A percentile compares a stretch with the other conserved stretches of the same genome.
Conservation (phyloP, 2,797 vertebrate genomes). For the Cyclopterus lumpus region DNA sequence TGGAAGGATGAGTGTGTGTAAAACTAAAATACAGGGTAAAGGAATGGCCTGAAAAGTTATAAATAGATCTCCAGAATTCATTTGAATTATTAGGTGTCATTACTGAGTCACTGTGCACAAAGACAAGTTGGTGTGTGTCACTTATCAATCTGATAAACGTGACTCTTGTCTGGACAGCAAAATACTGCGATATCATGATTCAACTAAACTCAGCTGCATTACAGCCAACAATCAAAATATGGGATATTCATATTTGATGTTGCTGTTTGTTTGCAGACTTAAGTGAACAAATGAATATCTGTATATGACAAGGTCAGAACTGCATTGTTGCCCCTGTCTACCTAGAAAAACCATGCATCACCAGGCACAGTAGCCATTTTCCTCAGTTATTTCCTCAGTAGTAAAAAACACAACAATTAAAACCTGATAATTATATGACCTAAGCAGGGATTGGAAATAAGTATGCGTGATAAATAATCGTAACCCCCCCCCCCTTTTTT, state of each 20-base stretch:
- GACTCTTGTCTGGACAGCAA: neutral
- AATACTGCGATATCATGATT: neutral
- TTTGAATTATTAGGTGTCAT: no score
- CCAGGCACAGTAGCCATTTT: no score
- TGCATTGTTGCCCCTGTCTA: neutral
- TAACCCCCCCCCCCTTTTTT: no score
- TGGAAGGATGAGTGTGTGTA: neutral
- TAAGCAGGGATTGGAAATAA: neutral
- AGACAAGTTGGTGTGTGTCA: no score
- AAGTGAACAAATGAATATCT: neutral
- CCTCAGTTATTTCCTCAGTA: neutral
- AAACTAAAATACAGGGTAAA: neutral
- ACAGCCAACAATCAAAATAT: no score
- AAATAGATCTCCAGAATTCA: neutral
- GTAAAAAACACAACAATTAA: neutral
- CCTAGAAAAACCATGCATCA: neutral
- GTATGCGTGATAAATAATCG: neutral
- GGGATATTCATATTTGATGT: no score
- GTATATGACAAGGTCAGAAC: no score
- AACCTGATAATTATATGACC: neutral
- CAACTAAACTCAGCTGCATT: neutral
- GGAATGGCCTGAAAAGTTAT: no score
- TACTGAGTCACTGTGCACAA: no score
- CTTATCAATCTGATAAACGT: neutral
- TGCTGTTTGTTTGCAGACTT: no score